phyloP scores from a whole-genome alignment of 2,888 invertebrate species.

The Lasioglossum vierecki region DNA sequence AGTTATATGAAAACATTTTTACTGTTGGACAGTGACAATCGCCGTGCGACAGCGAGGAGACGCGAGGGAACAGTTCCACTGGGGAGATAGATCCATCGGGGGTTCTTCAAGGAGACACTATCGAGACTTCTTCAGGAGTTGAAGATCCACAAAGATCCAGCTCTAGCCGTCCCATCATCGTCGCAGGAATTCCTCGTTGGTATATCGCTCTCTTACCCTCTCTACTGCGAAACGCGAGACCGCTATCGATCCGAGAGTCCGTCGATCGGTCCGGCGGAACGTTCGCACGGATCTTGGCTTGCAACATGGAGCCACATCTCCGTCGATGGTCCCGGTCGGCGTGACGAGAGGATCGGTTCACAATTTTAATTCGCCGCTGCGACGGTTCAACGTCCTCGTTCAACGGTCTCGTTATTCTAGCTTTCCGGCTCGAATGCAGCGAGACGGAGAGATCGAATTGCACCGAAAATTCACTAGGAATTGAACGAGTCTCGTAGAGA shows the following conservation, averaged over 20 bases:
- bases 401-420: neutral
- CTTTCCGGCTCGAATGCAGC: neutral
- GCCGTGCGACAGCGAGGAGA: neutral
- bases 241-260: neutral
- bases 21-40: neutral
- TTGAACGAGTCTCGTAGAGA: neutral
- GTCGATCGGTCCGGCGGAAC: constrained; percentile 24
- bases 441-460: neutral
- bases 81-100: neutral
- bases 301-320: constrained; percentile 32
- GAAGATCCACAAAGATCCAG: neutral
- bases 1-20: too few relatives aligned
- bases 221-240: neutral
- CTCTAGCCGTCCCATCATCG: neutral
- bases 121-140: neutral
- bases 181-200: neutral
- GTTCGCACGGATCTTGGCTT: constrained; percentile 51
- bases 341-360: neutral
- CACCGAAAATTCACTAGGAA: constrained; percentile 18
- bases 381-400: constrained; percentile 4
- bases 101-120: neutral
- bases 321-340: neutral
- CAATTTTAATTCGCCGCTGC: neutral
- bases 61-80: neutral
- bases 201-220: neutral